Base-by-base conservation (phyloP, 2,797 vertebrate genomes). In the Kryptolebias ocellatus region DNA sequence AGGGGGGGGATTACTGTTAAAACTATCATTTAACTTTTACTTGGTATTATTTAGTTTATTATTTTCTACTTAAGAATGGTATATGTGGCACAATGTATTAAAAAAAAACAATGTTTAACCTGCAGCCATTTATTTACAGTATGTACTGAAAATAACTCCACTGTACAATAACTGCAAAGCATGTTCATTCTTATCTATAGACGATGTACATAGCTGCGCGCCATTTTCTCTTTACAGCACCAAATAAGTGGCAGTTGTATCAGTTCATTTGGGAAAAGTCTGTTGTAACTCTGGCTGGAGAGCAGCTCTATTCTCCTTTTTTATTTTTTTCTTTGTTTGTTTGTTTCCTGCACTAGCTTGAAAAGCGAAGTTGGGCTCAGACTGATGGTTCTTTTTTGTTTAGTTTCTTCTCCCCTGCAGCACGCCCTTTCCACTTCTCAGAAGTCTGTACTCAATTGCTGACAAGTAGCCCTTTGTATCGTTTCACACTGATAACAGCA, bases 371-470 rank as follows among this genome's bases (percentile, higher is more conserved):
- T 83, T 90, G 86, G 88, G 90, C 90, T 90, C 74, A 78, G 88
- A 85, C 83, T 84, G 76, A 86, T 76, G 75, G 3, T 12, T 17
- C 6, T 46, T 17, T 51, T 51, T 50, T 11, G 4, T 73, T 53
- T 45, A 8, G 74, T 80, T 70, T n/a, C 50, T 70, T 67, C 55
- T 46, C 70, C 64, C 60, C 76, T 31, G 66, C 82, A 81, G 72
- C 77, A 70, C 90, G 92, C 79, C 87, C 86, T 81, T 87, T 92
- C 91, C 91, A 92, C 64, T 64, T 66, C 54, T 75, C 88, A 80
- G 72, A 92, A 90, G 83, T 92, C 91, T 91, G 90, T 94, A 90
- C 89, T 92, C 88, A 89, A 92, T 84, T 92, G 92, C 91, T 88
- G 88, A 93, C 88, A 80, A 84, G 84, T 90, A 93, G 91, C 94